Percentiles rank a stretch among this genome's conserved stretches.
Evolutionary conservation across 2,113 vertebrate species (phyloP).

Genomic region (Galeopterus variegatus): DNA sequence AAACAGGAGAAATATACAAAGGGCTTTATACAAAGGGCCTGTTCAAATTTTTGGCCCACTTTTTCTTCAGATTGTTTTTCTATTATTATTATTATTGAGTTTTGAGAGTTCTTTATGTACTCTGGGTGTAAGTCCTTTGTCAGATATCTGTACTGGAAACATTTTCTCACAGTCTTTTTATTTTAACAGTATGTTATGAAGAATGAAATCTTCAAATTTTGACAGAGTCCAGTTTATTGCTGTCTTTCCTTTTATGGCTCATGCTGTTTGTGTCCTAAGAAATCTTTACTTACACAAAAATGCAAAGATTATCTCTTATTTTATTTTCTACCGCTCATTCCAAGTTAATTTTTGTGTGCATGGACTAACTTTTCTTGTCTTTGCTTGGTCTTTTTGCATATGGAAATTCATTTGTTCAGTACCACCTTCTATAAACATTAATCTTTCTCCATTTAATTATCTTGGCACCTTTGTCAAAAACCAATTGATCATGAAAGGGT

Average conservation of each 20-base stretch:
- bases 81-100: not conserved
- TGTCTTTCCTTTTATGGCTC: conserved; percentile 20
- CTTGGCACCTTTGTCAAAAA: conserved; percentile 7
- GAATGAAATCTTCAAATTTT: not conserved
- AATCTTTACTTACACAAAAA: not conserved
- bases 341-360: conserved; percentile 27
- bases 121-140: not conserved
- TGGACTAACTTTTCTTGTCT: not conserved
- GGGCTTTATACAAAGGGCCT: not conserved
- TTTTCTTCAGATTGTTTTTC: conserved; percentile 18
- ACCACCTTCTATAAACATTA: not conserved
- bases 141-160: not conserved
- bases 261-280: conserved; percentile 13
- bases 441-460: conserved; percentile 19
- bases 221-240: not conserved
- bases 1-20: not conserved
- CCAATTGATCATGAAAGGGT: not conserved
- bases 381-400: not conserved
- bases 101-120: conserved; percentile 31
- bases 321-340: conserved; percentile 7
- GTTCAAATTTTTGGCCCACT: not conserved
- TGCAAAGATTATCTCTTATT: not conserved
- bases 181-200: not conserved
- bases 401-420: not conserved
- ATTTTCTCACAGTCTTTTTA: conserved; percentile 7